Conservation (phyloP, 2,797 vertebrate genomes). For the Cossypha niveicapilla region DNA sequence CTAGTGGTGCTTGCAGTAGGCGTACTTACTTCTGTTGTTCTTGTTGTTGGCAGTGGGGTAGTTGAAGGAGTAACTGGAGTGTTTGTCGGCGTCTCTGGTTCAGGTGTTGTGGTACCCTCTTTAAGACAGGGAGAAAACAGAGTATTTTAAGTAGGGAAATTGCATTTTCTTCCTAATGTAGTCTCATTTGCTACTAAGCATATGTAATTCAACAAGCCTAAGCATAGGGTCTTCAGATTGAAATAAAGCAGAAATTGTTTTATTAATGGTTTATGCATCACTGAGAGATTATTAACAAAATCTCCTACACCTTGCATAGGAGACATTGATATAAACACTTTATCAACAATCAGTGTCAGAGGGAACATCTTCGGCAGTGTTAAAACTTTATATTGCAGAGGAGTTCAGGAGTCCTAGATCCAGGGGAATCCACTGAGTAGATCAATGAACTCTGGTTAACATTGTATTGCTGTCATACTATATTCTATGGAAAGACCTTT, state of each 20-base stretch:
- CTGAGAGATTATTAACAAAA: not conserved
- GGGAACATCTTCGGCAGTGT: not conserved
- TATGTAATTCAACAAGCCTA: not conserved
- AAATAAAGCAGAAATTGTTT: not conserved
- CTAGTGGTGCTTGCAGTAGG: not conserved
- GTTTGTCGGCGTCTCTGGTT: accelerated
- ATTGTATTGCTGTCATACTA: not conserved
- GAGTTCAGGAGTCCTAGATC: not conserved
- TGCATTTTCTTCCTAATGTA: not conserved
- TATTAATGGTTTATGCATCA: not conserved
- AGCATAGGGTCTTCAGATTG: accelerated
- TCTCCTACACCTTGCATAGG: not conserved
- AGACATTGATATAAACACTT: not conserved
- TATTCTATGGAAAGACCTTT: not conserved
- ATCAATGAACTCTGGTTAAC: not conserved
- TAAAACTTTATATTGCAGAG: not conserved
- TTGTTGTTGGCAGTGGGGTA: not conserved
- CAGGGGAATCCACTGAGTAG: not conserved
- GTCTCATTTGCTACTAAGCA: not conserved
- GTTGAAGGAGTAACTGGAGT: not conserved
- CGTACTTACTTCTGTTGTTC: not conserved
- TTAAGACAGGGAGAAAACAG: not conserved
- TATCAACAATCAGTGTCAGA: not conserved
- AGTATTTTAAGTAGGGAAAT: not conserved
- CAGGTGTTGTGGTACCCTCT: accelerated